A percentile compares a stretch with the other conserved stretches of the same genome.
Conservation (phyloP, 2,888 invertebrate species). For the Agrypnus murinus region DNA sequence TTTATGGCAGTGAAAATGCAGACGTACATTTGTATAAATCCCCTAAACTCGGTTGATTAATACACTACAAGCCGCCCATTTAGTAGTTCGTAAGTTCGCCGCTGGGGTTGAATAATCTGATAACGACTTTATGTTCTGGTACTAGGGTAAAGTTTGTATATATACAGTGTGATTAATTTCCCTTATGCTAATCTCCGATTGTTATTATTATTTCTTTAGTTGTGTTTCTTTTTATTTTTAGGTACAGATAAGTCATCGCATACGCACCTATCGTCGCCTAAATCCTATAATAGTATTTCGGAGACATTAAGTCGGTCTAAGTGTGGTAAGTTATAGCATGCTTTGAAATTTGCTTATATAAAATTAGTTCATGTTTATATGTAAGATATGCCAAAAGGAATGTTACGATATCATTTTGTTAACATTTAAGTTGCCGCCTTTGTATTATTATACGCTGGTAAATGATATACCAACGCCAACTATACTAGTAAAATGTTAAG, state of each 20-base stretch:
- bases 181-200: slow-evolving; percentile 35
- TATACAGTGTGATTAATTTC: slow-evolving; percentile 47
- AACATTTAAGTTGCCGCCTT: too few species aligned
- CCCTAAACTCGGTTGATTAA: slow-evolving; percentile 65
- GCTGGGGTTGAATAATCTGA: slow-evolving; percentile 67
- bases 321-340: slow-evolving; percentile 68
- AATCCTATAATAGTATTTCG: slow-evolving; percentile 67
- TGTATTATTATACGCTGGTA: too few species aligned
- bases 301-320: slow-evolving; percentile 67
- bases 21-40: slow-evolving; percentile 60
- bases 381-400: too few species aligned
- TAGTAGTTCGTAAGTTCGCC: slow-evolving; percentile 67
- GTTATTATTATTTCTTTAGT: too few species aligned
- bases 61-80: slow-evolving; percentile 68
- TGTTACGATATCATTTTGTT: too few species aligned
- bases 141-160: slow-evolving; percentile 48
- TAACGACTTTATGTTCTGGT: slow-evolving; percentile 65
- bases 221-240: slow-evolving; percentile 41
- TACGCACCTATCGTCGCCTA: slow-evolving; percentile 65
- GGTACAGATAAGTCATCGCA: slow-evolving; percentile 64
- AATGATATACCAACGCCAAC: too few species aligned
- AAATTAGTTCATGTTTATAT: too few species aligned
- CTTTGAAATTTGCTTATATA: too few species aligned
- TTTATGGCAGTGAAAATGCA: slow-evolving; percentile 63
- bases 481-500: too few species aligned